Conservation (phyloP, 2,888 invertebrate genomes). For the Platycnemis pennipes region DNA sequence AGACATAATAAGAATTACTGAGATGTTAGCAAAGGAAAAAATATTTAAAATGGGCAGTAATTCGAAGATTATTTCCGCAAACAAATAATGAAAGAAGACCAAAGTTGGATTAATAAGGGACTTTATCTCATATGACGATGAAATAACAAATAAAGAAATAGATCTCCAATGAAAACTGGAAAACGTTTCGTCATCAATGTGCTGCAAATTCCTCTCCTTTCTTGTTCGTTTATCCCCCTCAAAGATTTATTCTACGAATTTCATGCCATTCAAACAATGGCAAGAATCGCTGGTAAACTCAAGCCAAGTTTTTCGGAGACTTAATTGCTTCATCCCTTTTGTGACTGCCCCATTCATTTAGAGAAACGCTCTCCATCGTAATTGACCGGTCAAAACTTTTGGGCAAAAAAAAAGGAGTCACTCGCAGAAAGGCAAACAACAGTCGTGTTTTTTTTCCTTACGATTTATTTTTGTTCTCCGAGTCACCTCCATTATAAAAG, state of each 20-base stretch:
- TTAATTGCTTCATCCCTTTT: neutral
- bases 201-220: neutral
- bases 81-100: no score
- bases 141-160: no score
- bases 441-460: neutral
- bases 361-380: neutral
- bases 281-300: neutral
- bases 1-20: no score
- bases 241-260: neutral
- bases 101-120: no score
- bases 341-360: neutral
- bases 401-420: neutral
- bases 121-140: no score
- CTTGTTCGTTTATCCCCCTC: neutral
- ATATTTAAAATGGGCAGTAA: no score
- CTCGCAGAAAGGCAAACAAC: neutral
- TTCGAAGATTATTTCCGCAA: no score
- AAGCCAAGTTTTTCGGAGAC: neutral
- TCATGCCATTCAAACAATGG: neutral
- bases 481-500: constrained; percentile 34
- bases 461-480: neutral
- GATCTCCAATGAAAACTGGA: no score
- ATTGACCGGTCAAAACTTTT: neutral
- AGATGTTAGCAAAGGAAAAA: no score
- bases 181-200: neutral